These are phyloP conservation scores for Phoxinus dragarum DNA, from an alignment of 2,797 vertebrate species.

Conservation along the genomic window DNA sequence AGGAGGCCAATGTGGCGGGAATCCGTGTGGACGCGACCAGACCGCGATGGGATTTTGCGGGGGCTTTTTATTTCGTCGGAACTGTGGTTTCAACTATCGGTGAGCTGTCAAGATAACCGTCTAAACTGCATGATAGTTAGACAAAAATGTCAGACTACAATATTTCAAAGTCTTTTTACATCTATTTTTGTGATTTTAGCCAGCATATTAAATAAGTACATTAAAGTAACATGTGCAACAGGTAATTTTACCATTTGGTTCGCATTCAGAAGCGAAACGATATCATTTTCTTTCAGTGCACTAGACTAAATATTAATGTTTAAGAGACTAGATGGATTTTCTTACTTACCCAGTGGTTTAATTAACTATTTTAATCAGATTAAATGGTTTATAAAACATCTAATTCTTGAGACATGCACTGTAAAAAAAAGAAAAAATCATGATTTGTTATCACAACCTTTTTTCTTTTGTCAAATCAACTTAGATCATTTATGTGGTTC, in stretches of 20 bases:
- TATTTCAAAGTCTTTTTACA: background rate
- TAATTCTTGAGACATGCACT: background rate
- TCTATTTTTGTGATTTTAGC: background rate
- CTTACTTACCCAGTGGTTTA: background rate
- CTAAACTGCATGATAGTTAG: background rate
- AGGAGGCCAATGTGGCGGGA: constrained; percentile 88
- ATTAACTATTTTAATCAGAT: background rate
- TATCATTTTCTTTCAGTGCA: background rate
- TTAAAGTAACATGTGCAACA: background rate
- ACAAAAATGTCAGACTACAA: background rate
- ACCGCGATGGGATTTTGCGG: constrained; percentile 92
- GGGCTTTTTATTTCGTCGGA: constrained; percentile 95
- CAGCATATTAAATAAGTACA: background rate
- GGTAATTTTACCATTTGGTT: background rate
- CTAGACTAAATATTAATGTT: background rate
- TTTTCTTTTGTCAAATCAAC: too few species aligned
- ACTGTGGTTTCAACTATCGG: constrained; percentile 96
- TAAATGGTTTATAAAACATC: background rate
- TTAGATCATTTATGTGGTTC: too few species aligned
- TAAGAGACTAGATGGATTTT: background rate
- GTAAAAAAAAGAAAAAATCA: too few species aligned
- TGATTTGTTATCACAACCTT: too few species aligned
- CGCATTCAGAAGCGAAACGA: background rate
- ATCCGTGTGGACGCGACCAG: constrained; percentile 86
- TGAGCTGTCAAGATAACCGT: constrained; percentile 65